Conservation (phyloP, 1,140 invertebrate genomes). For the Pseudomyrmex concolor region DNA sequence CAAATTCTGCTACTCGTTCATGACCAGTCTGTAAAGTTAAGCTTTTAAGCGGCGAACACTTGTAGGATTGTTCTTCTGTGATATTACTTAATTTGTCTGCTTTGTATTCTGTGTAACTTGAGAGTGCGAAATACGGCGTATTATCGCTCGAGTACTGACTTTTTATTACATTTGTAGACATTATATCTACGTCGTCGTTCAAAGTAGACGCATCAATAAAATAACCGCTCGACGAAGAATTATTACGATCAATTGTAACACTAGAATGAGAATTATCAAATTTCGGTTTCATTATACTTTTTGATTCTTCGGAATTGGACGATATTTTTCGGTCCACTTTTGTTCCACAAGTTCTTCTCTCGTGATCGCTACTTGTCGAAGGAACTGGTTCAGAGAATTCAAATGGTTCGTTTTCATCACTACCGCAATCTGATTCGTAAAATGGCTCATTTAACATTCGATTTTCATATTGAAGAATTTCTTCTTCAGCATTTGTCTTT, state of each 20-base stretch:
- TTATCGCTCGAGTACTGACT: constrained; percentile 34
- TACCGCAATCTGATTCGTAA: constrained; percentile 79
- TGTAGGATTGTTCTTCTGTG: constrained; percentile 55
- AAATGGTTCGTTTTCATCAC: constrained; percentile 78
- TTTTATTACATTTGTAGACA: constrained; percentile 53
- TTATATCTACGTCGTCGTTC: constrained; percentile 87
- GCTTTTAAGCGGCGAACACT: constrained; percentile 62
- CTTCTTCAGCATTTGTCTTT: constrained; percentile 70
- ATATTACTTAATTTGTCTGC: constrained; percentile 44
- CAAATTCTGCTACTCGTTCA: constrained; percentile 75
- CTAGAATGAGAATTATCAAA: constrained; percentile 43
- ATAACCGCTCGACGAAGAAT: constrained; percentile 81
- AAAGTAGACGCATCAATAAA: constrained; percentile 91
- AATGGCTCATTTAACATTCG: constrained; percentile 81
- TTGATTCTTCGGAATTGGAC: neutral
- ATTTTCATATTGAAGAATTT: constrained; percentile 80
- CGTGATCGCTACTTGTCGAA: constrained; percentile 9
- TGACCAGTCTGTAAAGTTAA: constrained; percentile 69
- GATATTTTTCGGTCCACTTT: constrained; percentile 22
- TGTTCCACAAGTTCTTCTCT: neutral
- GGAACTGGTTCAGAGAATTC: constrained; percentile 75
- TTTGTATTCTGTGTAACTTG: constrained; percentile 59
- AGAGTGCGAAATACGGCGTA: constrained; percentile 38
- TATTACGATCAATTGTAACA: constrained; percentile 62
- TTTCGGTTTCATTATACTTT: constrained; percentile 9